Evolutionary conservation across 2,888 invertebrate genomes (phyloP).

Genomic region (Toxonevra muliebris): DNA sequence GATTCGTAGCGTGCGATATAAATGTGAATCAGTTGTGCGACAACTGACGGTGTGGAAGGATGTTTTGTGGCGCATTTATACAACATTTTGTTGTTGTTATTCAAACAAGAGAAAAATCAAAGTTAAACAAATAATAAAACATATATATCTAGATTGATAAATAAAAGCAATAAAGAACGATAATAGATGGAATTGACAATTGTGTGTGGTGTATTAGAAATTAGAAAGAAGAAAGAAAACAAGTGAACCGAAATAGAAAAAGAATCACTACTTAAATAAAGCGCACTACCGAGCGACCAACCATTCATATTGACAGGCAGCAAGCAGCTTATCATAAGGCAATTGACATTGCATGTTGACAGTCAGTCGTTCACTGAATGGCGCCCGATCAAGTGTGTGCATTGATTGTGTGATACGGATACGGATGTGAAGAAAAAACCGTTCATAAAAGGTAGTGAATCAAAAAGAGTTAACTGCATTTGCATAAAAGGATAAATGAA

Average conservation of each 20-base stretch:
- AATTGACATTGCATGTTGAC: constrained; percentile 44
- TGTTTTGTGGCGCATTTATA: constrained; percentile 65
- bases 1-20: constrained; percentile 33
- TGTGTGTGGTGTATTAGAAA: constrained; percentile 10
- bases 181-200: constrained; percentile 16
- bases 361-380: constrained; percentile 39
- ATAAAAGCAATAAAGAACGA: constrained; percentile 11
- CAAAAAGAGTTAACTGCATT: constrained; percentile 1
- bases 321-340: constrained; percentile 38
- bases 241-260: constrained; percentile 8
- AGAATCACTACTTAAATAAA: neutral
- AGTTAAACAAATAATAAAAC: constrained; percentile 1
- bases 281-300: neutral
- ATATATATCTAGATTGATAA: neutral
- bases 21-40: constrained; percentile 68
- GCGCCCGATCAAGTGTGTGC: constrained; percentile 41
- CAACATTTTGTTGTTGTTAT: neutral
- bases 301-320: neutral
- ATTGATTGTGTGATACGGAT: constrained; percentile 27
- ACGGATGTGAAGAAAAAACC: constrained; percentile 30
- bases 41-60: constrained; percentile 70
- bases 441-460: too few relatives aligned
- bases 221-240: constrained; percentile 4
- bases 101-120: too few relatives aligned
- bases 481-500: constrained; percentile 6